Base-by-base conservation (phyloP, 2,888 invertebrate genomes). In the Stenchaetothrips biformis region DNA sequence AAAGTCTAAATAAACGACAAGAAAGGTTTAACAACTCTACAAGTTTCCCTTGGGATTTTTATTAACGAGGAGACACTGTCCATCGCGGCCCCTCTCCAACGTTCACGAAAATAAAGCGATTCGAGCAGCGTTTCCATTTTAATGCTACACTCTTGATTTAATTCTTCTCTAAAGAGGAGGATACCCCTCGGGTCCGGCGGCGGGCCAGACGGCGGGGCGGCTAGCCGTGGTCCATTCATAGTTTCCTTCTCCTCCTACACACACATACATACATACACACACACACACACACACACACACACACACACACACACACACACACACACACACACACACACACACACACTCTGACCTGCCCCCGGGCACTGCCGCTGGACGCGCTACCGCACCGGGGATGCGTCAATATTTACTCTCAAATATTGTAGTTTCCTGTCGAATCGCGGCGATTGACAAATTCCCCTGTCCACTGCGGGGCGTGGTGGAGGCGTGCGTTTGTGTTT, bases 361-460 rank as follows among this genome's bases (percentile, higher is more conserved):
- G 67, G 53, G 53, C 67, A 21, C 21, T 8, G 21, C 37, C 37
- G 37, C 37, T 37, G 37, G 37, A 37, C 37, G 37, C 37, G 37
- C 37, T 37, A 37, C 37, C 37, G 37, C 37, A 37, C 37, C 37
- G 37, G 37, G 37, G 37, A 74, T 74, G 21, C 67, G 67, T 74
- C 21, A 74, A 74, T 74, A 21, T 74, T 74, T 74, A 74, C 67
- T 74, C 67, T 74, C 25, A 74, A 74, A 74, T 74, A 74, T 74
- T 74, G 67, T 74, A 74, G 59, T 74, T 74, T 74, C 67, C 67
- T 74, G 67, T 67, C 21, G 67, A 74, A 74, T 74, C 67, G 21
- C 67, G 67, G 25, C 21, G 67, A 74, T 11, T 25, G 67, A 74
- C 67, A 74, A 74, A 74, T 59, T 59, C 13, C 59, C 18, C 16